Base-by-base conservation (phyloP, 2,888 invertebrate species). In the Chaetoderma sp. region DNA sequence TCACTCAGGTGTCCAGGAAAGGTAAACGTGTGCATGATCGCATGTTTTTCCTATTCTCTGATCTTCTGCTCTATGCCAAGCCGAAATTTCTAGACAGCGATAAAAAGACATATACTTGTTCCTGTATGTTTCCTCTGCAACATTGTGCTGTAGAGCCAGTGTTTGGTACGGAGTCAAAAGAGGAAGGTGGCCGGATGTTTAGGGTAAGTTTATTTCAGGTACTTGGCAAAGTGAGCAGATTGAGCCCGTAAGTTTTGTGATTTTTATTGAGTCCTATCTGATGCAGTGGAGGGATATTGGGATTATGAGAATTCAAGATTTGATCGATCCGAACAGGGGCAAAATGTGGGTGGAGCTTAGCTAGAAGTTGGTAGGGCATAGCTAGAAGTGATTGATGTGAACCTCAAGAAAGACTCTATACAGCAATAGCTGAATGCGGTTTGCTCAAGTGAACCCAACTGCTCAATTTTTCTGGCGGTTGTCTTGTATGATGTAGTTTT, bases 41-140 rank as follows among this genome's bases (percentile, higher is more conserved):
- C 6, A 91, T 92, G 80, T 91, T 92, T 68, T 89, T 93, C 70
- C 88, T 93, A 18, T 90, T 92, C 86, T 92, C 90, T 18, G 93
- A 93, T 78, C 91, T 92, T 75, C 87, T 93, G 49, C 88, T 93
- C 83, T 92, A 92, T 78, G 92, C 92, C 78, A 93, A 92, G 86
- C 88, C 90, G 57, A 86, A 89, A 60, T 89, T 90, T 18, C 83
- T 88, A 3, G 88, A 89, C 56, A 88, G 90, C 0, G 87, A 89
- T 2, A 89, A 73, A 25, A 73, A 71, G 32, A 78, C 90, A 13
- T 90, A 90, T 76, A 90, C 90, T 0, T 91, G 92, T 72, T 90
- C 90, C 67, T 90, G 91, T 78, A 90, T 92, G 47, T 88, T 92
- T 62, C 93, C 93, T 0, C 84, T 93, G 6, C 90, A 90, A 65